Evolutionary conservation across 2,888 invertebrate genomes (phyloP).

Genomic region (Meiosimyza decipiens): DNA sequence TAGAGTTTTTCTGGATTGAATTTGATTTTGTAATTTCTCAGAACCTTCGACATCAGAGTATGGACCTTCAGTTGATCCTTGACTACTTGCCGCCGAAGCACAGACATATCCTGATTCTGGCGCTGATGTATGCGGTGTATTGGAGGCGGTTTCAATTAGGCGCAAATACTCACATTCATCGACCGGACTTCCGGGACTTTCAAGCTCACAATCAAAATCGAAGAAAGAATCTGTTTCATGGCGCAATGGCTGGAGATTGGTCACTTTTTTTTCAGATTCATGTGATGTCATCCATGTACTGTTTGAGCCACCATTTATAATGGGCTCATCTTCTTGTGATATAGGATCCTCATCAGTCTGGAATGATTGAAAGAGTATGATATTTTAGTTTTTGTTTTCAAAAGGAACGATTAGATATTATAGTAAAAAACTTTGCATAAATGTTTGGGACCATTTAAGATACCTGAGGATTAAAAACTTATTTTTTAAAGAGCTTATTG

Average conservation of each 20-base stretch:
- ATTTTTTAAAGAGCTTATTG: no score
- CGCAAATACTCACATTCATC: conserved; percentile 72
- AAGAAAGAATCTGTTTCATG: conserved; percentile 72
- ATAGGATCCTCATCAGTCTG: conserved; percentile 58
- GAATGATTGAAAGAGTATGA: conserved; percentile 16
- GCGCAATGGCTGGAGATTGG: conserved; percentile 69
- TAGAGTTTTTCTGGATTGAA: conserved; percentile 23
- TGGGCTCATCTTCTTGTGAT: conserved; percentile 61
- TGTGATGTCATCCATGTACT: conserved; percentile 64
- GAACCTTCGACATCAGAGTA: conserved; percentile 68
- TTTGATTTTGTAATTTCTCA: conserved; percentile 41
- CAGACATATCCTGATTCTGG: conserved; percentile 70
- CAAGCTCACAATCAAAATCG: conserved; percentile 75
- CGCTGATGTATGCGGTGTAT: conserved; percentile 68
- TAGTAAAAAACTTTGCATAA: neutral
- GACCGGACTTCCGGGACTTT: conserved; percentile 78
- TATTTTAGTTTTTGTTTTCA: no score
- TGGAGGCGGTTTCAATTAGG: conserved; percentile 69
- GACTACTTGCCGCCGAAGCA: conserved; percentile 68
- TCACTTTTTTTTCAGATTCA: conserved; percentile 62
- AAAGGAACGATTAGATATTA: no score
- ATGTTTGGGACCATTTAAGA: neutral
- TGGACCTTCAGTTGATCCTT: conserved; percentile 67
- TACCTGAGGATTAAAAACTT: neutral
- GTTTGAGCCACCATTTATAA: conserved; percentile 58